phyloP scores from a whole-genome alignment of 92 coral and sea anemone species.

The Parazoanthus atlanticus region DNA sequence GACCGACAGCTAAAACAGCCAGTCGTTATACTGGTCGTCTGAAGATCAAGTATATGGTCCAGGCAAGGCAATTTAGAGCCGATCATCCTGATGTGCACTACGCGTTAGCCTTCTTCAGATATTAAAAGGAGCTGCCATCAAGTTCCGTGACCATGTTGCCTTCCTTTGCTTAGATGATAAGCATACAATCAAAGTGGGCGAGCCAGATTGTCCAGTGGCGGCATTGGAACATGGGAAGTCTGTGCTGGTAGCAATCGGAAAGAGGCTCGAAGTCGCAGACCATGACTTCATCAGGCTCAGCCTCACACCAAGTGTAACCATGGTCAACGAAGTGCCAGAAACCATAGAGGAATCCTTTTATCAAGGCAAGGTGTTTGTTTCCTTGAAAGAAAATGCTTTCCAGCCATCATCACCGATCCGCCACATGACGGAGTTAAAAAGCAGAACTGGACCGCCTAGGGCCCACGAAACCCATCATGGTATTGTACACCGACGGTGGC shows the following conservation, averaged over 20 bases:
- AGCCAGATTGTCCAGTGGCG: conserved; percentile 52
- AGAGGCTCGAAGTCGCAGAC: conserved; percentile 47
- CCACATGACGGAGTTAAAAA: conserved; percentile 44
- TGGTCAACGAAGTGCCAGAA: conserved; percentile 55
- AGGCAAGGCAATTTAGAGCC: conserved; percentile 46
- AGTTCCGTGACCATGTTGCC: conserved; percentile 16
- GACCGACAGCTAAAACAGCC: conserved; percentile 46
- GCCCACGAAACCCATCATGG: conserved; percentile 20
- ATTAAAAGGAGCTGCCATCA: conserved; percentile 29
- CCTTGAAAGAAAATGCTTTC: conserved; percentile 43
- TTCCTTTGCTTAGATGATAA: conserved; percentile 31
- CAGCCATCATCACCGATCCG: conserved; percentile 35
- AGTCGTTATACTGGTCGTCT: conserved; percentile 36
- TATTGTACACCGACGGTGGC: conserved; percentile 53
- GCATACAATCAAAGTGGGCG: conserved; percentile 48
- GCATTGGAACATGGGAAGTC: conserved; percentile 45
- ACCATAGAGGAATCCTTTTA: conserved; percentile 38
- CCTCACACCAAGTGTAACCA: conserved; percentile 46
- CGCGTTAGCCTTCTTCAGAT: conserved; percentile 33
- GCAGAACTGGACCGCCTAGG: conserved; percentile 16
- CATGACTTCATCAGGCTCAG: conserved; percentile 53
- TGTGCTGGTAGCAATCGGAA: conserved; percentile 40
- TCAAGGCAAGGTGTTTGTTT: conserved; percentile 31
- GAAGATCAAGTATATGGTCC: conserved; percentile 45
- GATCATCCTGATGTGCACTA: conserved; percentile 51